phyloP scores from a whole-genome alignment of 2,797 vertebrate species.

The Mormyrus hasselquistii region DNA sequence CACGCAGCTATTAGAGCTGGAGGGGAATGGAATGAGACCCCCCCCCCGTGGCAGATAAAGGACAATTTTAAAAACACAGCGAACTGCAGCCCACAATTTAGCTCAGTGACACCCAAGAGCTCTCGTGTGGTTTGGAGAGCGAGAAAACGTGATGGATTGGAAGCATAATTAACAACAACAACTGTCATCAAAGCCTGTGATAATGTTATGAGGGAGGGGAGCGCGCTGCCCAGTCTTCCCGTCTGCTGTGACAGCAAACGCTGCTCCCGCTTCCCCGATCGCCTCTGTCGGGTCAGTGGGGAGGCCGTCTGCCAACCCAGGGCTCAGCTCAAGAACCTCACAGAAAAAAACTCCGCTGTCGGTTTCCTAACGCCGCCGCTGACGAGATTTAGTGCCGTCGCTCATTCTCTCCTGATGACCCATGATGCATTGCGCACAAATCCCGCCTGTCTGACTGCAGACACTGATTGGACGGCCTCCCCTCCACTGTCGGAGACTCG shows the following conservation, averaged over 20 bases:
- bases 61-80: background rate
- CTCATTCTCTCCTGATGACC: background rate
- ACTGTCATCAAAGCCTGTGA: background rate
- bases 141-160: background rate
- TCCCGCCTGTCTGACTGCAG: background rate
- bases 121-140: background rate
- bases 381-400: background rate
- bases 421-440: background rate
- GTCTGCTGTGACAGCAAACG: background rate
- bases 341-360: background rate
- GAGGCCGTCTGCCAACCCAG: background rate
- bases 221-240: background rate
- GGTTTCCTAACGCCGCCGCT: background rate
- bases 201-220: background rate
- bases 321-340: background rate
- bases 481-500: background rate
- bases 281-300: background rate
- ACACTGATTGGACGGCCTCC: background rate
- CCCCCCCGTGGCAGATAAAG: background rate
- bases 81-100: background rate
- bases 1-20: background rate
- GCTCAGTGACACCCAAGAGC: background rate
- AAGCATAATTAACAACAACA: constrained; percentile 11
- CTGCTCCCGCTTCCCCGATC: background rate
- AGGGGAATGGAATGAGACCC: background rate